These are phyloP conservation scores for Ophion slaviceki DNA, from an alignment of 2,888 invertebrate species.

Conservation along the genomic window DNA sequence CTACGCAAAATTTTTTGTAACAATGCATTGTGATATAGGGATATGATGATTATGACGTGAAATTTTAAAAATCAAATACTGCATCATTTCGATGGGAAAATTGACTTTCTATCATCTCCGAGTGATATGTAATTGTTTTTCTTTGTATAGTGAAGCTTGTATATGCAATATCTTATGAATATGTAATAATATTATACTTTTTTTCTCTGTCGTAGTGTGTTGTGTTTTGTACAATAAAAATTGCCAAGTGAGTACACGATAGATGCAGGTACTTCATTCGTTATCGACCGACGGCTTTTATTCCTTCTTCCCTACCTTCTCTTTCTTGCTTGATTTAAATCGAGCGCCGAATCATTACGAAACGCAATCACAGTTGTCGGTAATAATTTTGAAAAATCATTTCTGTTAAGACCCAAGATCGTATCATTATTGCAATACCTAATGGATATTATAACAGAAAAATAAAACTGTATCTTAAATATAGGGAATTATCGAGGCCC, in stretches of 20 bases:
- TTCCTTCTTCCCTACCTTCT: neutral
- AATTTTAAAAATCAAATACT: neutral
- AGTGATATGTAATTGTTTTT: conserved; percentile 53
- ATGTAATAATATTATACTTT: conserved; percentile 63
- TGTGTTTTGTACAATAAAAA: conserved; percentile 69
- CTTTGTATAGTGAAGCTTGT: conserved; percentile 72
- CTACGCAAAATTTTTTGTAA: neutral
- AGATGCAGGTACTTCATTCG: neutral
- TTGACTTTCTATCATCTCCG: conserved; percentile 26
- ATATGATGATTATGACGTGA: neutral
- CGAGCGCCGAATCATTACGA: neutral
- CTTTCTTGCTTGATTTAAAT: neutral
- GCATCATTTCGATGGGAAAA: neutral
- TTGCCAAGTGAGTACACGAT: conserved; percentile 50
- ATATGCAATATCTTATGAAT: conserved; percentile 61
- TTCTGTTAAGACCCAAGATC: too few species aligned
- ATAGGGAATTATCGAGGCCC: neutral
- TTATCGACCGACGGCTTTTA: neutral
- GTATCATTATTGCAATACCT: too few species aligned
- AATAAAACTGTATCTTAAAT: too few species aligned
- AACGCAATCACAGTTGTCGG: neutral
- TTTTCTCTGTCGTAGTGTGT: conserved; percentile 60
- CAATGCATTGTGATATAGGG: neutral
- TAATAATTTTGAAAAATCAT: too few species aligned
- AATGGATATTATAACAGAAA: too few species aligned